Base-by-base conservation (phyloP, 2,888 invertebrate genomes). In the Sisyra nigra region DNA sequence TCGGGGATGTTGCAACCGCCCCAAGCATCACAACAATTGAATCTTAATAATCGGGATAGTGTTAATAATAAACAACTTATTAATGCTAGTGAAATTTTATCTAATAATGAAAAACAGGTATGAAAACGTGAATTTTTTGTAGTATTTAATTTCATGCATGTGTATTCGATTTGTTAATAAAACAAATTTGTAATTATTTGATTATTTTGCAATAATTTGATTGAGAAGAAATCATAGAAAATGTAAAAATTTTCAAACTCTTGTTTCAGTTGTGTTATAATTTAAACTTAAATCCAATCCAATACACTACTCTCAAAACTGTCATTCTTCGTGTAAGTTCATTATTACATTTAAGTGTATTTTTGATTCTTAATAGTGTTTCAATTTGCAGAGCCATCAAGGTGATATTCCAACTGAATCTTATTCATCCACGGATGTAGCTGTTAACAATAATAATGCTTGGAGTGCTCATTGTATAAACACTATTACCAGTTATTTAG, bases 251-350 rank as follows among this genome's bases (percentile, higher is more conserved):
- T 9, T 35, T 35, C 9, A 8, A 15, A 14, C 17, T 35, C 17
- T 18, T 55, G 35, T 64, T 68, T 52, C 68, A 83, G 78, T 62
- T 87, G 48, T 88, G 87, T 63, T 68, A 72, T 42, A 66, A 76
- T 45, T 71, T 91, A 56, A 81, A 85, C 58, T 68, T 92, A 57
- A 78, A 83, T 52, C 86, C 91, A 48, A 79, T 86, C 45, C 86
- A 85, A 61, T 93, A 91, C 68, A 76, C 87, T 53, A 86, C 88
- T 3, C 70, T 91, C 61, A 93, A 93, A 65, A 81, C 89, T 10
- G 74, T 88, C 52, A 72, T 91, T 48, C 70, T 93, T 45, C 75
- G 81, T 57, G 80, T 57, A 50, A 51, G 48, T 49, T 33, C 3
- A 36, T 41, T 39, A 4, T 45, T 13, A 42, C 11, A 38, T 41